Base-by-base conservation (phyloP, 2,113 vertebrate species). In the Percina caprodes region DNA sequence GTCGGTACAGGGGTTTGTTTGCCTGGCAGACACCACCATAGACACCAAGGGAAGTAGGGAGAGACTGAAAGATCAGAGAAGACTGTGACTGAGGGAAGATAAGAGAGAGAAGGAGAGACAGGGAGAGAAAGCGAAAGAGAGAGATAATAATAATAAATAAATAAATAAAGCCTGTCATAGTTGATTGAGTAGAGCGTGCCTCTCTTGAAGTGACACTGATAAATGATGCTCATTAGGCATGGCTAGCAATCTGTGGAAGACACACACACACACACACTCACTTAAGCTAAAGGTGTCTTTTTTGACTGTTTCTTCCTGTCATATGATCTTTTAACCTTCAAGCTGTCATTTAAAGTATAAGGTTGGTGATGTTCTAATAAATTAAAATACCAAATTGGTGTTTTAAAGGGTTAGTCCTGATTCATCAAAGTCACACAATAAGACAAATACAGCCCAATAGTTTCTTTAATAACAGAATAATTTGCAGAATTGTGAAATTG, bases 171-270 rank as follows among this genome's bases (percentile, higher is more conserved):
- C 21, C 59, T 63, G 84, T 71, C 82, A 77, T 16, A 81, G 80
- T 3, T 46, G 84, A 80, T 24, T 16, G 74, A 90, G 83, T 82
- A 56, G 68, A 72, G 39, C 13, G 5, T 1, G 35, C 62, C 65
- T 77, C 45, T 74, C 48, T 23, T 7, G 42, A 69, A 24, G 65
- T 60, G 86, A 86, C 82, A 58, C 75, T 77, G 75, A 88, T 82
- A 71, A 82, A 91, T 70, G 82, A 77, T 42, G 63, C 63, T 86
- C 74, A 63, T 85, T 67, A 59, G 69, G 49, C 49, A 30, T 16
- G 61, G 66, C 21, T 69, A 23, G 52, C 67, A 69, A 60, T 48
- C 62, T 70, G 69, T 70, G 55, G 30, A 71, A 70, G 48, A 71
- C 35, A 71, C 63, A 46, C 74, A 72, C 18, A 13, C 74, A 68